These are phyloP conservation scores for Orchesella cincta DNA, from an alignment of 1,140 invertebrate genomes.

Conservation along the genomic window DNA sequence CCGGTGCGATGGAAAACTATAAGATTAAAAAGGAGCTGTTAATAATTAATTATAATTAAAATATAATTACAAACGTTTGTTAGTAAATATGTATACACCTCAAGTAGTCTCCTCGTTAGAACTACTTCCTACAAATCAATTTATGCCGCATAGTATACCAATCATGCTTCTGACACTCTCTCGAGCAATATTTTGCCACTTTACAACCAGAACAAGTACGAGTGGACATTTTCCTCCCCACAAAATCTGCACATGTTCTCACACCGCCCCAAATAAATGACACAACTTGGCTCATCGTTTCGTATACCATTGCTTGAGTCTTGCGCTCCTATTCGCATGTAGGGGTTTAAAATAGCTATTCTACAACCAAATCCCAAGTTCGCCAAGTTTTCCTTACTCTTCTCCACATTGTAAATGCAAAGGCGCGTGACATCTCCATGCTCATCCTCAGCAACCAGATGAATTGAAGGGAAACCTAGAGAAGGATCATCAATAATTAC, in stretches of 20 bases:
- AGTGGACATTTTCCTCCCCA: background rate
- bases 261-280: background rate
- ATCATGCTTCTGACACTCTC: background rate
- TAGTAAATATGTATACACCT: no score
- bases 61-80: no score
- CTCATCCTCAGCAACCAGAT: background rate
- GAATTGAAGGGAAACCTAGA: background rate
- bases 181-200: constrained; percentile 8
- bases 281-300: background rate
- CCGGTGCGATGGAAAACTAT: no score
- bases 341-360: background rate
- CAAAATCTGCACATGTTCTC: background rate
- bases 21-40: no score
- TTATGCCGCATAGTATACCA: background rate
- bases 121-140: background rate
- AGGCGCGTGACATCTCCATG: background rate
- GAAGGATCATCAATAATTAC: background rate
- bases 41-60: no score
- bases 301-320: background rate
- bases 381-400: background rate
- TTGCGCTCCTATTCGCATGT: background rate
- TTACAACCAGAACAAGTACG: background rate
- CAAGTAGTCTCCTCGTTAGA: no score
- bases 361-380: background rate
- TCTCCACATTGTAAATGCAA: background rate